Base-by-base conservation (phyloP, 2,113 vertebrate genomes). In the Leptobrachium ailaonicum region DNA sequence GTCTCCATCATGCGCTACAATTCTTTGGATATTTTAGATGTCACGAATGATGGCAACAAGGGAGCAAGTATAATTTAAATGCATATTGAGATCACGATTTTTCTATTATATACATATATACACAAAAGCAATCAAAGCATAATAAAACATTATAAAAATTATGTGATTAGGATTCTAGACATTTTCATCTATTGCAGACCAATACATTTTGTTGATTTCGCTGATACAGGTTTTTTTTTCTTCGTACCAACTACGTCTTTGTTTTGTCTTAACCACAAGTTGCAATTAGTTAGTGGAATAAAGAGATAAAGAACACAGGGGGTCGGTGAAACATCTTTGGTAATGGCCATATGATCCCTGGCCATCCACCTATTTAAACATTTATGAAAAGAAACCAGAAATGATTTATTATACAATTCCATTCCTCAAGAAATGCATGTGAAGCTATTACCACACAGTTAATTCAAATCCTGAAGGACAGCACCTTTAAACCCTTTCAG, bases 361-460 rank as follows among this genome's bases (percentile, higher is more conserved):
- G 62, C 14, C 70, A 79, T 73, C 73, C 53, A 73, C 62, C 63
- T 80, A 43, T 66, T 80, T 74, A 80, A 80, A 67, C 71, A 80
- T 80, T 80, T 20, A 80, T 80, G 78, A 80, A 71, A 80, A 66
- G n/a, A 67, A 45, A 74, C 78, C 62, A 67, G 71, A 80, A 80
- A 73, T 80, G 62, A 80, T 80, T 74, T 80, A 80, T 80, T 73
- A 73, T 67, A 74, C 64, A 9, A 73, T 80, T 80, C 78, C 78
- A 80, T 80, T 80, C 50, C 54, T 74, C 56, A 41, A 66, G 62
- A 79, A 43, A 32, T 41, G 12, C 71, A 73, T 68, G 43, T 41
- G 64, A 47, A 73, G 78, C 63, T 67, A 80, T 66, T 68, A 67
- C 62, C 78, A 74, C 78, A 80, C 45, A 62, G 78, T 74, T 67